These are phyloP conservation scores for Misgurnus mizolepis DNA, from an alignment of 2,113 vertebrate genomes.

Conservation along the genomic window DNA sequence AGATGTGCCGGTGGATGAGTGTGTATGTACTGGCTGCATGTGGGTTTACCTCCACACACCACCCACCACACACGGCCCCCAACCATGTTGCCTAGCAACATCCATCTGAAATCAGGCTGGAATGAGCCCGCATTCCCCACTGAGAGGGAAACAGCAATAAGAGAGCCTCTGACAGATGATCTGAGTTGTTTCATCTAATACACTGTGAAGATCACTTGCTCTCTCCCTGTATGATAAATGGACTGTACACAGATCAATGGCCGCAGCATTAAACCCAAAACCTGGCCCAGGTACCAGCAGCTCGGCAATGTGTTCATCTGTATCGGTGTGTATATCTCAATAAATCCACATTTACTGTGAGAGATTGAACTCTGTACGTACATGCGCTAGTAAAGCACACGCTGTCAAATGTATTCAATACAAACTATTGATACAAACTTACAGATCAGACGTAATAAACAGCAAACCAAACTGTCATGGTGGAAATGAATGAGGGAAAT, in stretches of 20 bases:
- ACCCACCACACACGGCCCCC: constrained; percentile 65
- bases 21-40: constrained; percentile 59
- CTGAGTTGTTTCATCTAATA: constrained; percentile 93
- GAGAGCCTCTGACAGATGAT: constrained; percentile 89
- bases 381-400: background rate
- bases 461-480: background rate
- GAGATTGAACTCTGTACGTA: constrained; percentile 40
- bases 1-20: constrained; percentile 24
- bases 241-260: constrained; percentile 89
- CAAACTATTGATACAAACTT: background rate
- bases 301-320: background rate
- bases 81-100: constrained; percentile 92
- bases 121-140: constrained; percentile 85
- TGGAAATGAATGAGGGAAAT: background rate
- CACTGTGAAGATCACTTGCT: constrained; percentile 92
- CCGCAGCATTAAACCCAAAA: constrained; percentile 79
- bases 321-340: constrained; percentile 33
- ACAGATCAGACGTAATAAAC: background rate
- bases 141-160: constrained; percentile 88
- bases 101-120: constrained; percentile 88
- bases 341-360: constrained; percentile 38
- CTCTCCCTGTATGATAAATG: constrained; percentile 93
- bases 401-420: background rate
- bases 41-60: constrained; percentile 51
- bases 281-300: constrained; percentile 32